phyloP scores from a whole-genome alignment of 2,113 vertebrate species.

The Crotalus horridus region DNA sequence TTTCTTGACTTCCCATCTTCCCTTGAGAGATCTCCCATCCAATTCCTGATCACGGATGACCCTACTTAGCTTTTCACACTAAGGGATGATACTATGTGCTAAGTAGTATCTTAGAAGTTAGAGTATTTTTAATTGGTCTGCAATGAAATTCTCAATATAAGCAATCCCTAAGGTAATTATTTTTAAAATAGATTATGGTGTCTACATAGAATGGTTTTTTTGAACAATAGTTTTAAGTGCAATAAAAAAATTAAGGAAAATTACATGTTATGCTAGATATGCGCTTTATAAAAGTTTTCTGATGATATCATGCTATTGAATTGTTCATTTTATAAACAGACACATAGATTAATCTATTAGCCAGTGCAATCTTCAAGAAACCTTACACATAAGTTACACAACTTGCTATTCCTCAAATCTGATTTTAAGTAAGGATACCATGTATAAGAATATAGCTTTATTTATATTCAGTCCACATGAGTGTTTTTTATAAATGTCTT shows the following conservation, averaged over 20 bases:
- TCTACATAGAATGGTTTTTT: background rate
- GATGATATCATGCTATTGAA: background rate
- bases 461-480: background rate
- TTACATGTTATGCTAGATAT: background rate
- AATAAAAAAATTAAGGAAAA: slow-evolving; percentile 22
- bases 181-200: slow-evolving; percentile 22
- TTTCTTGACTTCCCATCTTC: no score
- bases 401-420: background rate
- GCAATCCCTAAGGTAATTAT: slow-evolving; percentile 1
- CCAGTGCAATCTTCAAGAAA: background rate
- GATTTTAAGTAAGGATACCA: background rate
- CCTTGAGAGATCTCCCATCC: no score
- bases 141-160: slow-evolving; percentile 9
- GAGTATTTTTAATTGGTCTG: background rate
- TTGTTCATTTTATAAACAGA: rapidly evolving
- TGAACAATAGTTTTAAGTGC: background rate
- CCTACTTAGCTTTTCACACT: no score
- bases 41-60: no score
- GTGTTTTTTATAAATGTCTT: background rate
- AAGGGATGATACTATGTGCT: no score
- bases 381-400: no score
- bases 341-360: background rate
- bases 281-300: background rate
- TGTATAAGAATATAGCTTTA: background rate
- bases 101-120: background rate